Conservation (phyloP, 2,113 vertebrate species). For the Lichenostomus cassidix region DNA sequence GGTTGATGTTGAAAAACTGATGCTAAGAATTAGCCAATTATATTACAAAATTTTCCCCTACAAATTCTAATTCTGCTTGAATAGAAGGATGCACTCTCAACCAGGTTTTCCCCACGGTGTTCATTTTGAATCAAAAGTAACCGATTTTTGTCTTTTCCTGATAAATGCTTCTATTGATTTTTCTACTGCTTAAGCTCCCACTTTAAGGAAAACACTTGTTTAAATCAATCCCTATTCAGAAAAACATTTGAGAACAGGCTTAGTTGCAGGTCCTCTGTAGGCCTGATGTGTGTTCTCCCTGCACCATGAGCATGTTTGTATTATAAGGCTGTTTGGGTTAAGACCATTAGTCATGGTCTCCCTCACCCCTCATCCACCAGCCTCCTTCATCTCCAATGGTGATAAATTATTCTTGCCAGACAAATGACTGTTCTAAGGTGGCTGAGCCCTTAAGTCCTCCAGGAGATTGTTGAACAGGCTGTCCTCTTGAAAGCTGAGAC, state of each 20-base stretch:
- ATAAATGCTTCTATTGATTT: slow-evolving; percentile 39
- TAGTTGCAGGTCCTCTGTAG: background rate
- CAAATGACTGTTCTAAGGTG: background rate
- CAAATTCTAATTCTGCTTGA: background rate
- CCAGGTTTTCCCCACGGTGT: background rate
- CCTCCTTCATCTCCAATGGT: background rate
- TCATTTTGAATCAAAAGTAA: background rate
- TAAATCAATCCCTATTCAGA: slow-evolving; percentile 1
- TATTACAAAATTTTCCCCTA: background rate
- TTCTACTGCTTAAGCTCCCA: background rate
- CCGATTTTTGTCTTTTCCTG: background rate
- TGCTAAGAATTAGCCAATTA: background rate
- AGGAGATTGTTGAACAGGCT: background rate
- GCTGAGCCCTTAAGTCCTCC: background rate
- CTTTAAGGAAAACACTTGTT: background rate
- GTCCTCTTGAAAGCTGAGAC: background rate
- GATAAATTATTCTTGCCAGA: background rate
- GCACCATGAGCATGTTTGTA: background rate
- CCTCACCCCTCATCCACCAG: background rate
- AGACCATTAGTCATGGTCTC: background rate
- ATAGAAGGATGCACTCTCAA: background rate
- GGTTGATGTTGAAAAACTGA: background rate
- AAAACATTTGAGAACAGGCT: background rate
- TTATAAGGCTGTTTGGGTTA: background rate
- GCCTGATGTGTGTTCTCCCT: background rate